These are phyloP conservation scores for Orgyia antiqua DNA, from an alignment of 2,888 invertebrate genomes.

Conservation along the genomic window DNA sequence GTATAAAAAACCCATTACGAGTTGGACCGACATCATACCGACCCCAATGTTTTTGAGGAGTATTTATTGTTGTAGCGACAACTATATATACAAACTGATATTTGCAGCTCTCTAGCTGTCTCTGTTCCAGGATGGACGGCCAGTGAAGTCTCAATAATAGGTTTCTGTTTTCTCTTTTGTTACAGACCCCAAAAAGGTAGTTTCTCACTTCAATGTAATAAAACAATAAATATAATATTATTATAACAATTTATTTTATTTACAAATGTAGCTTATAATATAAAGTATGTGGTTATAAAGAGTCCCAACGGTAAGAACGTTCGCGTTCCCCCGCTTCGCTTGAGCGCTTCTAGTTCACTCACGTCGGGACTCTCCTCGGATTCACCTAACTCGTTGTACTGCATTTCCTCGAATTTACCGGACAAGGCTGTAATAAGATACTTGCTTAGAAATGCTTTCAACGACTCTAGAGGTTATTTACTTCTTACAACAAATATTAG, in stretches of 20 bases:
- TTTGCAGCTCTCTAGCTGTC: too few species aligned
- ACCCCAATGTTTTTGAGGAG: too few species aligned
- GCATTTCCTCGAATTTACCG: constrained; percentile 69
- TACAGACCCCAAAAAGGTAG: too few species aligned
- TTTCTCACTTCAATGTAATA: too few species aligned
- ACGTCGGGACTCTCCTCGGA: constrained; percentile 65
- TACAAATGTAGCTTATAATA: constrained; percentile 68
- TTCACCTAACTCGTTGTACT: constrained; percentile 65
- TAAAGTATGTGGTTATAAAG: constrained; percentile 47
- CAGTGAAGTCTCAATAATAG: too few species aligned
- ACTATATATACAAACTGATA: too few species aligned
- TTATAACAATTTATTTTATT: constrained; percentile 72
- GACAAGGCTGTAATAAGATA: constrained; percentile 57
- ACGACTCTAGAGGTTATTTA: constrained; percentile 25
- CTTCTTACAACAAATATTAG: constrained; percentile 36
- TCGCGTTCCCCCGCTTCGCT: constrained; percentile 48
- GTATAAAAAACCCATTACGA: too few species aligned
- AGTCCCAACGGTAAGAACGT: constrained; percentile 30
- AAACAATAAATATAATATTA: constrained; percentile 48
- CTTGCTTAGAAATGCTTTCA: constrained; percentile 24
- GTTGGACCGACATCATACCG: too few species aligned
- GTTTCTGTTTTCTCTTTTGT: too few species aligned
- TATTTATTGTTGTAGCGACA: too few species aligned
- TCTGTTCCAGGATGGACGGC: too few species aligned
- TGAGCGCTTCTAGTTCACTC: constrained; percentile 64